These are phyloP conservation scores for Knipowitschia caucasica DNA, from an alignment of 2,797 vertebrate species.

Conservation along the genomic window DNA sequence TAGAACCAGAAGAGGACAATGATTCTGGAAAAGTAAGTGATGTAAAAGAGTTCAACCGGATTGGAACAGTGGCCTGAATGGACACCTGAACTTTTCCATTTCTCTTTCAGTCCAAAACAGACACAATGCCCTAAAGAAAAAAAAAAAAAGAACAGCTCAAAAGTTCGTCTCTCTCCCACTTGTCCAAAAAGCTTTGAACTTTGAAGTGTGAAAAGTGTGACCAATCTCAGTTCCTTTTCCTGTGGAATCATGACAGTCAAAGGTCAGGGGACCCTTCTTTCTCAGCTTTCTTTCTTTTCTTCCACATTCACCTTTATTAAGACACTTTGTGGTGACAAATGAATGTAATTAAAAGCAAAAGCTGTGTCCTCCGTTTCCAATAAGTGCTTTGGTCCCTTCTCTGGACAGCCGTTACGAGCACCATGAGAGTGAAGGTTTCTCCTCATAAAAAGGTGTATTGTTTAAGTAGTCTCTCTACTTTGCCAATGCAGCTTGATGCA, in stretches of 20 bases:
- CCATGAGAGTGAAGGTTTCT: conserved; percentile 11
- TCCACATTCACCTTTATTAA: conserved; percentile 31
- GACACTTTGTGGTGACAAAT: conserved; percentile 52
- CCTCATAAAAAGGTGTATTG: conserved; percentile 36
- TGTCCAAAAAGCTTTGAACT: conserved; percentile 27
- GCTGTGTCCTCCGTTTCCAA: conserved; percentile 32
- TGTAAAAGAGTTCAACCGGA: background rate
- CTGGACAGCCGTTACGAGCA: conserved; percentile 43
- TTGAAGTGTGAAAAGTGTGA: conserved; percentile 14
- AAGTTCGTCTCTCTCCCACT: conserved; percentile 15
- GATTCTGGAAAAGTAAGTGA: too few species aligned
- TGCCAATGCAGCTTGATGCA: conserved; percentile 16
- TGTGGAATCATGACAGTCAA: conserved; percentile 35
- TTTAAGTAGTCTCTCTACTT: conserved; percentile 27
- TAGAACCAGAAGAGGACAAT: too few species aligned
- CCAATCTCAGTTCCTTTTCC: conserved; percentile 13
- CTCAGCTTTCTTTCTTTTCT: conserved; percentile 28
- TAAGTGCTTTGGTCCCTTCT: conserved; percentile 27
- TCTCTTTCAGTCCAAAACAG: background rate
- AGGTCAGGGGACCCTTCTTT: conserved; percentile 23
- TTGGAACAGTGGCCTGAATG: background rate
- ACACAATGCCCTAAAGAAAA: too few species aligned
- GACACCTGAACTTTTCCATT: background rate
- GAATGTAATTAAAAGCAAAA: conserved; percentile 46
- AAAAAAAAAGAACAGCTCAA: too few species aligned